Evolutionary conservation across 2,797 vertebrate species (phyloP).

Genomic region (Manis pentadactyla): DNA sequence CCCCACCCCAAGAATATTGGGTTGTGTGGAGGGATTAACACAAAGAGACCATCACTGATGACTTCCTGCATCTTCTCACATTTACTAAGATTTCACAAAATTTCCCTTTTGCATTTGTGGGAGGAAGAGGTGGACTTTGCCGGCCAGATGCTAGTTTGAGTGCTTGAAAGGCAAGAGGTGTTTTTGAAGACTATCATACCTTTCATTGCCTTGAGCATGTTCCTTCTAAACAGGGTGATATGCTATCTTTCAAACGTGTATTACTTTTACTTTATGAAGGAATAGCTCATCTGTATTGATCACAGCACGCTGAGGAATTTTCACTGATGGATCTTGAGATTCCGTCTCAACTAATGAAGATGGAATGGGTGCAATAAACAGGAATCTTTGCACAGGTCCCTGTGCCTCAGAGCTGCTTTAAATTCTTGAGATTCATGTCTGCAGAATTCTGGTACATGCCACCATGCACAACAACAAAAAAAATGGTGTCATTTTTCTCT

Average conservation of each 20-base stretch:
- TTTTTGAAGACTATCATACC: not conserved
- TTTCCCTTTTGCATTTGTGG: not conserved
- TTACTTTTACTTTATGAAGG: not conserved
- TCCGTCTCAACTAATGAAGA: slow-evolving; percentile 44
- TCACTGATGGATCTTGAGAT: not conserved
- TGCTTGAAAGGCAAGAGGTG: not conserved
- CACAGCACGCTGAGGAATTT: not conserved
- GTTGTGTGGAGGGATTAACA: fast-evolving
- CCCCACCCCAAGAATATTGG: too few relatives aligned
- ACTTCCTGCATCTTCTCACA: not conserved
- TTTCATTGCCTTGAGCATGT: not conserved
- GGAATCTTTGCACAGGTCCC: not conserved
- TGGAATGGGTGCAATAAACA: not conserved
- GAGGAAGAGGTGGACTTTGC: not conserved
- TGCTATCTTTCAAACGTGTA: not conserved
- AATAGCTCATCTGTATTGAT: fast-evolving
- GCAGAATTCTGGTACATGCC: slow-evolving; percentile 27
- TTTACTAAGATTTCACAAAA: not conserved
- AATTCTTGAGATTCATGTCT: not conserved
- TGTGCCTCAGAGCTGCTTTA: not conserved
- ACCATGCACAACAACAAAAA: not conserved
- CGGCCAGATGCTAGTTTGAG: not conserved
- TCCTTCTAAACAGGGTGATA: not conserved
- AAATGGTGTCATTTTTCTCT: slow-evolving; percentile 39
- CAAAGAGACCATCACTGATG: not conserved